These are phyloP conservation scores for Crotalus horridus DNA, from an alignment of 2,113 vertebrate species.

Conservation along the genomic window DNA sequence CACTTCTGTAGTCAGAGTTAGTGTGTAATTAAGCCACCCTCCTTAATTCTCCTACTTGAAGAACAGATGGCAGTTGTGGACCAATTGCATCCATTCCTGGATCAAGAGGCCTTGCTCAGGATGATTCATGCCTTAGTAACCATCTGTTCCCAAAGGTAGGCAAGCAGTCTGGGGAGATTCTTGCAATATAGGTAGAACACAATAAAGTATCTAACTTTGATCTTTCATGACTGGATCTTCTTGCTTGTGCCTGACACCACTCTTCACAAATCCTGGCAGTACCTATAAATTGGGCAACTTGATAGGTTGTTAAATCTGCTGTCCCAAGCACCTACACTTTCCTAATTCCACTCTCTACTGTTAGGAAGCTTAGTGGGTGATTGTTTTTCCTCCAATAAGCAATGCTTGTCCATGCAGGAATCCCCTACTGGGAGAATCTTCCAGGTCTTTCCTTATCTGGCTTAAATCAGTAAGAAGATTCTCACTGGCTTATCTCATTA, in stretches of 20 bases:
- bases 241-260: not conserved
- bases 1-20: not conserved
- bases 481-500: not conserved
- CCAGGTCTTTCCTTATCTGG: not conserved
- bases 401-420: not conserved
- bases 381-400: not conserved
- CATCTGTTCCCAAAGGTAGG: not conserved
- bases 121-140: not conserved
- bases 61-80: not conserved
- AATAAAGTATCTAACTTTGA: not conserved
- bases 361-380: not conserved
- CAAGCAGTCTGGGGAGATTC: not conserved
- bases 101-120: not conserved
- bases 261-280: not conserved
- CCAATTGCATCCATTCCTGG: not conserved
- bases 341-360: not conserved
- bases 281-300: not conserved
- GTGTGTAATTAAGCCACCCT: not conserved
- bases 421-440: not conserved
- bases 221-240: not conserved
- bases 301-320: not conserved
- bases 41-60: not conserved
- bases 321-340: not conserved
- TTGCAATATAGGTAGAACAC: not conserved
- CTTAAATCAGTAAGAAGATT: not conserved